Percentiles rank a stretch among this genome's conserved stretches.
Evolutionary conservation across 1,140 invertebrate genomes (phyloP).

Genomic region (Cepaea nemoralis): DNA sequence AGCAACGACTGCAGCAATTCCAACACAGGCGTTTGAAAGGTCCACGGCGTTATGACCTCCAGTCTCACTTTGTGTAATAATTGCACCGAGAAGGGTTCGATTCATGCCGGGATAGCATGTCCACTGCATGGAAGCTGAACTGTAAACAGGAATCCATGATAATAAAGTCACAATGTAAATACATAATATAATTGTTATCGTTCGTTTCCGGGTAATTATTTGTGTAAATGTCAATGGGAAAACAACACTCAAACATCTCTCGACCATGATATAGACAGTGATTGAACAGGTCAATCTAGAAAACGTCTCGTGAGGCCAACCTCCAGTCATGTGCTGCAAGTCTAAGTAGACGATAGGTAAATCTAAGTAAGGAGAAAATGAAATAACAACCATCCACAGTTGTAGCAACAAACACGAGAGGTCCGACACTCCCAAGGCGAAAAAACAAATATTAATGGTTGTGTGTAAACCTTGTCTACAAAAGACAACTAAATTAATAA

Average conservation of each 20-base stretch:
- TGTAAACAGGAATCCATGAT: not conserved
- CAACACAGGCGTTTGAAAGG: not conserved
- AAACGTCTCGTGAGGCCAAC: not conserved
- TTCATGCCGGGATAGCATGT: not conserved
- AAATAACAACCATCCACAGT: too few species aligned
- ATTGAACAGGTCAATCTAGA: not conserved
- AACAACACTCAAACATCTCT: not conserved
- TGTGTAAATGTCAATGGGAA: not conserved
- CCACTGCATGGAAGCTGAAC: not conserved
- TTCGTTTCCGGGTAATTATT: constrained; percentile 10
- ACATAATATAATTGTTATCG: not conserved
- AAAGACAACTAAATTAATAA: too few species aligned
- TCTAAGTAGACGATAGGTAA: not conserved
- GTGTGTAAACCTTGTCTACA: too few species aligned
- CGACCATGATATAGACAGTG: not conserved
- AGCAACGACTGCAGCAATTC: not conserved
- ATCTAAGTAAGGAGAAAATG: not conserved
- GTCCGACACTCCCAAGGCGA: too few species aligned
- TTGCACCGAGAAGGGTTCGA: not conserved
- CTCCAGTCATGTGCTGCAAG: not conserved
- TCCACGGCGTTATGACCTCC: not conserved
- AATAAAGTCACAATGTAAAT: not conserved
- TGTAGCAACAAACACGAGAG: too few species aligned
- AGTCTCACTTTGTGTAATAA: not conserved
- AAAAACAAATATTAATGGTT: too few species aligned